Conservation (phyloP, 2,888 invertebrate genomes). For the Drosophila hamatofila region DNA sequence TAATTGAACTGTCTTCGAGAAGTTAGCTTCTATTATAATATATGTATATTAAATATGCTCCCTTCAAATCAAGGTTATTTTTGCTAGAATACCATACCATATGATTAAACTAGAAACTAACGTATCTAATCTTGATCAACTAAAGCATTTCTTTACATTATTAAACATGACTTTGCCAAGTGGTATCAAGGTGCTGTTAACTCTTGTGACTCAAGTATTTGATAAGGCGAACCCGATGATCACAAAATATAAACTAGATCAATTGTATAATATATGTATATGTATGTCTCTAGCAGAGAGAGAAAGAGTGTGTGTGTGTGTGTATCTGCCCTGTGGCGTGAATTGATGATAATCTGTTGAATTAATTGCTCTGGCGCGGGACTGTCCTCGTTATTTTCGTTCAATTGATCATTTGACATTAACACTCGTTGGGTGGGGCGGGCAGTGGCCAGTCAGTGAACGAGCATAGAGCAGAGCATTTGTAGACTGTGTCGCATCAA, state of each 20-base stretch:
- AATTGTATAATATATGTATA: slow-evolving; percentile 3
- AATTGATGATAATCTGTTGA: slow-evolving; percentile 40
- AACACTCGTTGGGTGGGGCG: slow-evolving; percentile 58
- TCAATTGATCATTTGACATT: slow-evolving; percentile 78
- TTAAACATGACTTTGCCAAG: slow-evolving; percentile 10
- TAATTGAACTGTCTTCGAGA: too few species aligned
- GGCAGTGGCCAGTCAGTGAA: slow-evolving; percentile 53
- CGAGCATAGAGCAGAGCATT: slow-evolving; percentile 37
- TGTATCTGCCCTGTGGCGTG: slow-evolving; percentile 15
- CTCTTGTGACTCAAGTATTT: slow-evolving; percentile 6
- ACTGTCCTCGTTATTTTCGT: slow-evolving; percentile 60
- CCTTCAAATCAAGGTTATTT: neutral
- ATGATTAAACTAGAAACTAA: neutral
- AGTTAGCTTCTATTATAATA: too few species aligned
- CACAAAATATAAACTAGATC: slow-evolving; percentile 10
- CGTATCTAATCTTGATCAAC: slow-evolving; percentile 14
- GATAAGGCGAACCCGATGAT: slow-evolving; percentile 9
- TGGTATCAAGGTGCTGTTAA: slow-evolving; percentile 28
- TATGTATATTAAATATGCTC: neutral
- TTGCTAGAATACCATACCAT: neutral
- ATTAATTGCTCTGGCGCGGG: slow-evolving; percentile 45
- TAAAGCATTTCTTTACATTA: neutral
- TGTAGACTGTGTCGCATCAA: slow-evolving; percentile 20
- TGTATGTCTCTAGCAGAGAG: neutral
- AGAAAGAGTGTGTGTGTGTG: neutral